Conservation (phyloP, 2,888 invertebrate genomes). For the Dichetophora obliterata region DNA sequence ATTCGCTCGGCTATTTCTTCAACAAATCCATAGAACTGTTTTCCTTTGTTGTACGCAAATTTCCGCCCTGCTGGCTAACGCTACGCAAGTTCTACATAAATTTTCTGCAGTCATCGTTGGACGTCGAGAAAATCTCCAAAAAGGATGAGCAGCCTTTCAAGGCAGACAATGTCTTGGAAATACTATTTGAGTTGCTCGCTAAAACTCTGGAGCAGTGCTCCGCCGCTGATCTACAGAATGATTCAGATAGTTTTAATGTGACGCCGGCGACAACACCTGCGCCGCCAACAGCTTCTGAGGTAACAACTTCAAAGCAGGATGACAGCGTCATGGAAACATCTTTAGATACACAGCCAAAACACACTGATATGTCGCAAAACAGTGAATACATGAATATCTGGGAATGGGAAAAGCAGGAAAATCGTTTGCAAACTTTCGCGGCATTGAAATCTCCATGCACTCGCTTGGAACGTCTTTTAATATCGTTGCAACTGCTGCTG, state of each 20-base stretch:
- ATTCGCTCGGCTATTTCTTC: slow-evolving; percentile 49
- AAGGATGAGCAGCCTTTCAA: slow-evolving; percentile 48
- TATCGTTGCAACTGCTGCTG: slow-evolving; percentile 71
- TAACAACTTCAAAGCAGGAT: not conserved
- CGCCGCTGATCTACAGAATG: slow-evolving; percentile 46
- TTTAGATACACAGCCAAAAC: not conserved
- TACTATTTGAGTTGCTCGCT: slow-evolving; percentile 56
- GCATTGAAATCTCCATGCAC: slow-evolving; percentile 58
- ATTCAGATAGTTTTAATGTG: not conserved
- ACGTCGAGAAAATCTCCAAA: slow-evolving; percentile 47
- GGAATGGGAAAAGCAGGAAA: slow-evolving; percentile 60
- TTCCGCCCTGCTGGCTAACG: slow-evolving; percentile 67
- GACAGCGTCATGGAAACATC: slow-evolving; percentile 20
- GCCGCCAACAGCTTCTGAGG: not conserved
- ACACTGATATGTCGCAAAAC: not conserved
- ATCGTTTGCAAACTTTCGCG: slow-evolving; percentile 52
- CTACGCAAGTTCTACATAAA: slow-evolving; percentile 60
- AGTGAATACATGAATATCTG: slow-evolving; percentile 56
- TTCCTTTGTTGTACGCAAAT: slow-evolving; percentile 59
- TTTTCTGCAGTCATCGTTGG: slow-evolving; percentile 54
- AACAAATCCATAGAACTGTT: slow-evolving; percentile 57
- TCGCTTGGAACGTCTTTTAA: slow-evolving; percentile 72
- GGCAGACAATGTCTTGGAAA: slow-evolving; percentile 51
- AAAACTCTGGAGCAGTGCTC: slow-evolving; percentile 52
- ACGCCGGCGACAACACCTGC: not conserved